These are phyloP conservation scores for Phlogophora meticulosa DNA, from an alignment of 2,888 invertebrate species.

Conservation along the genomic window DNA sequence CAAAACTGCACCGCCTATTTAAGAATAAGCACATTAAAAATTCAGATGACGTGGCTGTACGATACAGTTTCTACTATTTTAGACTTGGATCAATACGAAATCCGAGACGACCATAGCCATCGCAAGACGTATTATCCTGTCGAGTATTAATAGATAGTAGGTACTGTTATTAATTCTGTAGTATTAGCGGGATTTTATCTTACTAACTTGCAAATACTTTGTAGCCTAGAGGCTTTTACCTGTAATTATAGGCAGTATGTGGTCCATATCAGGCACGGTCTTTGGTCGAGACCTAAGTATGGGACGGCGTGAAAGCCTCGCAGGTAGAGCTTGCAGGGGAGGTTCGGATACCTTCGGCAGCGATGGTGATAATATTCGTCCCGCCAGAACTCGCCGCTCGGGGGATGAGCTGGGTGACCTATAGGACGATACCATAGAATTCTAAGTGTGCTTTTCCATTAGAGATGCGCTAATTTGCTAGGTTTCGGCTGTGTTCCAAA, in stretches of 20 bases:
- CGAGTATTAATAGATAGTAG: too few species aligned
- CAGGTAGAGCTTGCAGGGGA: conserved; percentile 77
- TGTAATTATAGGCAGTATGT: conserved; percentile 80
- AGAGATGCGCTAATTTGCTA: too few species aligned
- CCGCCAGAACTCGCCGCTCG: conserved; percentile 81
- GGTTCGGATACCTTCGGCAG: conserved; percentile 81
- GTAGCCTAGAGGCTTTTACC: conserved; percentile 65
- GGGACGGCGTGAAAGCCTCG: conserved; percentile 76
- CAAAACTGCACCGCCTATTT: not conserved
- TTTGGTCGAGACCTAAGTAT: conserved; percentile 70
- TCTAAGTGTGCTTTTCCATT: not conserved
- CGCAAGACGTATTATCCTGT: too few species aligned
- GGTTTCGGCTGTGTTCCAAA: too few species aligned
- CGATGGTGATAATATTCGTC: conserved; percentile 82
- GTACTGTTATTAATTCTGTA: too few species aligned
- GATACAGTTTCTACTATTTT: not conserved
- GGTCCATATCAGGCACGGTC: conserved; percentile 74
- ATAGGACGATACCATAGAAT: not conserved
- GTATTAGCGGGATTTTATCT: too few species aligned
- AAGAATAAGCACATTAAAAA: conserved; percentile 8
- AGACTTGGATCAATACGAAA: conserved; percentile 27
- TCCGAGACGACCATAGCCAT: not conserved
- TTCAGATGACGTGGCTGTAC: not conserved
- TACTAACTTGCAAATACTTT: too few species aligned
- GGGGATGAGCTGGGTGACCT: conserved; percentile 89